Evolutionary conservation across 1,140 invertebrate genomes (phyloP).

Genomic region (Aphaenogaster ashmeadi): DNA sequence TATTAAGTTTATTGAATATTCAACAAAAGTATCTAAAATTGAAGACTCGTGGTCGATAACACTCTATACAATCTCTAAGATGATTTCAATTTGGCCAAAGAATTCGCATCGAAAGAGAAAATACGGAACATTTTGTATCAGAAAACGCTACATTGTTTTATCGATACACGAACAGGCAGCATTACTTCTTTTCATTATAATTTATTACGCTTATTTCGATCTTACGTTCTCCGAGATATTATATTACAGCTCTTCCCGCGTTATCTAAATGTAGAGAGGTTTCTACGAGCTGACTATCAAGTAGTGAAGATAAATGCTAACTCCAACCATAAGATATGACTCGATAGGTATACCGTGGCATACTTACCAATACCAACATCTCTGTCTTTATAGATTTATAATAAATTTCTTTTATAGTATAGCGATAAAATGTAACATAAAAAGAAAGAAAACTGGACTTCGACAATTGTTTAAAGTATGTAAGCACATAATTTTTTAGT

Average conservation of each 20-base stretch:
- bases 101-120: not conserved
- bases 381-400: not conserved
- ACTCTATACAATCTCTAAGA: conserved; percentile 4
- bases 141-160: conserved; percentile 36
- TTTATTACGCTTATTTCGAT: conserved; percentile 45
- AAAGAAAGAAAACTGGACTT: not conserved
- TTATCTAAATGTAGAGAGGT: conserved; percentile 53
- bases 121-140: not conserved
- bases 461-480: not conserved
- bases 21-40: not conserved
- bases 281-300: conserved; percentile 55
- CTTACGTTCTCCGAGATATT: conserved; percentile 37
- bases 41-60: not conserved
- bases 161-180: conserved; percentile 14
- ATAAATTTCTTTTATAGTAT: conserved; percentile 1
- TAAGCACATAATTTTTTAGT: not conserved
- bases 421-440: conserved; percentile 2
- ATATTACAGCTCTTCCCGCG: conserved; percentile 14
- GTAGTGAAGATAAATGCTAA: conserved; percentile 57
- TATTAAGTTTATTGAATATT: not conserved
- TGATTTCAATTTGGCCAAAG: not conserved
- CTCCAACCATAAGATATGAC: conserved; percentile 48
- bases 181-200: conserved; percentile 41
- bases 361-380: conserved; percentile 31
- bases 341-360: not conserved